A percentile compares a stretch with the other conserved stretches of the same genome.
phyloP scores from a whole-genome alignment of 1,140 invertebrate genomes.

The Rhizoglyphus robini region DNA sequence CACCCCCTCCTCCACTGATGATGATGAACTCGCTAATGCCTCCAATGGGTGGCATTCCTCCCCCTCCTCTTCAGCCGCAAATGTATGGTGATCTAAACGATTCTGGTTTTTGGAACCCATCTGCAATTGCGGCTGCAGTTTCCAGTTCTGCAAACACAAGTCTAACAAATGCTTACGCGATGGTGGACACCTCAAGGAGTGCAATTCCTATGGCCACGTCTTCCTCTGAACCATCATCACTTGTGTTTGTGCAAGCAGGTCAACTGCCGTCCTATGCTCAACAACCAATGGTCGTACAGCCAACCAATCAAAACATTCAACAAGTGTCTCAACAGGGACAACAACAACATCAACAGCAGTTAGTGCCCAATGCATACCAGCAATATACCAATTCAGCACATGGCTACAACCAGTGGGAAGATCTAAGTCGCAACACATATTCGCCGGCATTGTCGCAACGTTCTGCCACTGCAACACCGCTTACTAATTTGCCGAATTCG shows the following conservation, averaged over 20 bases:
- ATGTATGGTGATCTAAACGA: not conserved
- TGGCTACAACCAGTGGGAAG: not conserved
- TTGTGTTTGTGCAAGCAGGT: no score
- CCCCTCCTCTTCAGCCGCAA: not conserved
- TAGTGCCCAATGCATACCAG: not conserved
- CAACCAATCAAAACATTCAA: no score
- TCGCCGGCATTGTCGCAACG: slow-evolving; percentile 9
- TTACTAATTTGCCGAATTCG: not conserved
- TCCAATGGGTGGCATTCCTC: not conserved
- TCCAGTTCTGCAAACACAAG: no score
- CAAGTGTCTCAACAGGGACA: no score
- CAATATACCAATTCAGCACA: not conserved
- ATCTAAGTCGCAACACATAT: not conserved
- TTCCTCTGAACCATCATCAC: no score
- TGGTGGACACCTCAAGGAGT: not conserved
- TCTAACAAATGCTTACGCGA: not conserved
- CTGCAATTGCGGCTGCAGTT: not conserved
- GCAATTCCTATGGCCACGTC: not conserved
- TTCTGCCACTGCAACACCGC: not conserved
- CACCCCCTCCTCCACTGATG: slow-evolving; percentile 2
- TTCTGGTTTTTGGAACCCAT: not conserved
- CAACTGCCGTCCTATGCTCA: not conserved
- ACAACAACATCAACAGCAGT: not conserved
- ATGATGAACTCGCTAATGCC: not conserved
- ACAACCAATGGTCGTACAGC: not conserved